Evolutionary conservation across 2,888 invertebrate genomes (phyloP).

Genomic region (Nebria brevicollis): DNA sequence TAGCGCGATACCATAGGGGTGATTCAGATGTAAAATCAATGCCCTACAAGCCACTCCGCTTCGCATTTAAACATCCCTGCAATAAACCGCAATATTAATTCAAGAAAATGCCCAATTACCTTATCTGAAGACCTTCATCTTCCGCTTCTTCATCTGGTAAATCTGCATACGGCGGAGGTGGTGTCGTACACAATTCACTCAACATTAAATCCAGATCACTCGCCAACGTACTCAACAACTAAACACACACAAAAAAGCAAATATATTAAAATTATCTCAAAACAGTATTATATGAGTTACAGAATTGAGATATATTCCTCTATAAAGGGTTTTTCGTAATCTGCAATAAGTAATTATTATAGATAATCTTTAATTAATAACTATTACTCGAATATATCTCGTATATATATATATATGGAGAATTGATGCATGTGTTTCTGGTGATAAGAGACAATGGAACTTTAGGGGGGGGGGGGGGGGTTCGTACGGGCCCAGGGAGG

Average conservation of each 20-base stretch:
- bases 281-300: too few relatives aligned
- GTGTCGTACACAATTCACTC: slow-evolving; percentile 80
- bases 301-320: too few relatives aligned
- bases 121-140: not conserved
- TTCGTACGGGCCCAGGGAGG: not conserved
- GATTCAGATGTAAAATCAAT: too few relatives aligned
- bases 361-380: too few relatives aligned
- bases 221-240: slow-evolving; percentile 84
- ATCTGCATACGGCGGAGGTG: slow-evolving; percentile 61
- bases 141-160: slow-evolving; percentile 52
- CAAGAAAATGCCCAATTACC: not conserved
- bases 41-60: too few relatives aligned
- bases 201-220: slow-evolving; percentile 88
- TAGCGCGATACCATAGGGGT: too few relatives aligned
- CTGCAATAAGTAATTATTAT: too few relatives aligned
- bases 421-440: not conserved
- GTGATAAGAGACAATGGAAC: slow-evolving; percentile 40
- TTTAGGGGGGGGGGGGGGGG: slow-evolving; percentile 7
- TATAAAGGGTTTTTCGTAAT: too few relatives aligned
- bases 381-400: too few relatives aligned
- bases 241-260: slow-evolving; percentile 58
- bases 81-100: too few relatives aligned
- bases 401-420: not conserved
- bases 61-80: too few relatives aligned
- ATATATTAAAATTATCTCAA: not conserved